A percentile compares a stretch with the other conserved stretches of the same genome.
Conservation (phyloP, 2,888 invertebrate genomes). For the Calephelis perditalis region DNA sequence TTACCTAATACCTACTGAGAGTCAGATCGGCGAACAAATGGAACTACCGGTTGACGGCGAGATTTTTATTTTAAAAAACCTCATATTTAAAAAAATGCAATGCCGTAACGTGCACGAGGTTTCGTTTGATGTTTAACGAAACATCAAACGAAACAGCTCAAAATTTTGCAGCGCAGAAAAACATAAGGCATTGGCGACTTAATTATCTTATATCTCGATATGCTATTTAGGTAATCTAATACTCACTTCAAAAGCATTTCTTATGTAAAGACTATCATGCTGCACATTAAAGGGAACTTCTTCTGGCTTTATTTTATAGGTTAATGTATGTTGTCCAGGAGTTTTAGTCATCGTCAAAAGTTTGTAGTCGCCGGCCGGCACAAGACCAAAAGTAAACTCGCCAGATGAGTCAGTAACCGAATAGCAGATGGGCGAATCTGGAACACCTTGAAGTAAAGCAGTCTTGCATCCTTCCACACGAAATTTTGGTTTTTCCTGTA, state of each 20-base stretch:
- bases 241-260: conserved; percentile 83
- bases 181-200: too few relatives aligned
- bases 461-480: conserved; percentile 79
- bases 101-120: too few relatives aligned
- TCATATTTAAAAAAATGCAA: too few relatives aligned
- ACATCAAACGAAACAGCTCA: too few relatives aligned
- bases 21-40: too few relatives aligned
- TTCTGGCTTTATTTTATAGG: conserved; percentile 87
- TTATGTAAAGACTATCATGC: conserved; percentile 81
- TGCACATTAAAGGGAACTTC: conserved; percentile 82
- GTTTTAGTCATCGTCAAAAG: conserved; percentile 80
- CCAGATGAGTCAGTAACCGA: conserved; percentile 84
- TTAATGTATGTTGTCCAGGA: conserved; percentile 77
- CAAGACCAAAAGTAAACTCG: conserved; percentile 85
- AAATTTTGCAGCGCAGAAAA: too few relatives aligned
- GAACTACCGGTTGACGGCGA: too few relatives aligned
- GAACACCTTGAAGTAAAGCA: conserved; percentile 76
- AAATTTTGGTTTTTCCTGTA: conserved; percentile 59
- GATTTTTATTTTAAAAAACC: too few relatives aligned
- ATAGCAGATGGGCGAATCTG: conserved; percentile 83
- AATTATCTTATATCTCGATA: background rate
- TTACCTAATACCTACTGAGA: too few relatives aligned
- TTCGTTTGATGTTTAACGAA: too few relatives aligned
- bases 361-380: conserved; percentile 89
- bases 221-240: conserved; percentile 25